Base-by-base conservation (phyloP, 1,140 invertebrate genomes). In the Drosophila sulfurigaster region DNA sequence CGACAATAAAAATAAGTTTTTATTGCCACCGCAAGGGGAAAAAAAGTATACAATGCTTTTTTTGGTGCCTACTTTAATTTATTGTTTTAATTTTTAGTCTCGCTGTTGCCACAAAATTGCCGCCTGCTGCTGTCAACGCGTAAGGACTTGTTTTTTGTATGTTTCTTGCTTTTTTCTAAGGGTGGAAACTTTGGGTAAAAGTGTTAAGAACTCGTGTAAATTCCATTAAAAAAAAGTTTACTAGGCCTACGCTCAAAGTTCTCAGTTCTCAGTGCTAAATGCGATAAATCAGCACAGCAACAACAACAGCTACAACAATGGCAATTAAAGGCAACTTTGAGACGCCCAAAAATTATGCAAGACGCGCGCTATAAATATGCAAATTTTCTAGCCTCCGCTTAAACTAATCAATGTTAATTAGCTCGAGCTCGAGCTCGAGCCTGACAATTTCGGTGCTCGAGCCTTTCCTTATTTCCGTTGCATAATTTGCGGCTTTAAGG, bases 11-110 rank as follows among this genome's bases (percentile, higher is more conserved):
- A 73, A 51, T 16, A 51, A 35, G 38, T 52, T 73, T 83, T 83
- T 79, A 82, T 76, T 79, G 68, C 67, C 68, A 5, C 35, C 35
- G 35, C 35, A 38, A 25, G 20, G 20, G 20, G 20, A 25, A 25
- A 10, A 60, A 82, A 82, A 82, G 65, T 72, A 76, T 79, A 67
- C 80, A 78, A 65, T 52, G 15, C 20, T 54, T 46, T 41, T n/a
- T 70, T 70, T 35, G 51, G 48, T 32, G 30, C 6, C 52, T 16
- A 56, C 59, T 62, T 81, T 66, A 88, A 88, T 88, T 88, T 88
- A 88, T 88, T 81, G 85, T 79, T 81, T 89, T 88, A 85, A 89
- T 89, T 89, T 85, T 85, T 87, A 82, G 79, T 86, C 75, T 64
- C 28, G 38, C 15, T 32, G 20, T 66, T 51, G 71, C 85, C 83